Base-by-base conservation (phyloP, 2,888 invertebrate genomes). In the Nomada fucata region DNA sequence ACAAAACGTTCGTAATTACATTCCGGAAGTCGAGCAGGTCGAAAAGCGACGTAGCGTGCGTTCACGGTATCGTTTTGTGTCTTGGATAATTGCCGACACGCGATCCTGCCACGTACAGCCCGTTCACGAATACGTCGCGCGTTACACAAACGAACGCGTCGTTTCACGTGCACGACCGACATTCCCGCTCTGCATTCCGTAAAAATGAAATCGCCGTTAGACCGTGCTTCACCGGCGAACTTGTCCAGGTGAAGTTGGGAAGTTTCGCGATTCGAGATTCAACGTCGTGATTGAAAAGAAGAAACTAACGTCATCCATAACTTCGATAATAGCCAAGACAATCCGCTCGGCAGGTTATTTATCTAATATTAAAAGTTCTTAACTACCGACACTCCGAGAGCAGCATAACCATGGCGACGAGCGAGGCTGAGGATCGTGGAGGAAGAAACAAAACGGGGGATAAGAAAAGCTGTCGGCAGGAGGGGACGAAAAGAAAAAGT, bases 361-460 rank as follows among this genome's bases (percentile, higher is more conserved):
- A 87, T 85, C 84, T 85, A 81, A 90, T 88, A 88, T 88, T 85
- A 87, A 88, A 88, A 88, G 84, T 88, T 88, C 82, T 81, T 86
- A 86, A 86, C 82, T 85, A 85, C 79, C 83, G 75, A 53, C 82
- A 23, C 72, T 61, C 64, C 59, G 69, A 63, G 50, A 59, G 81
- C 77, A 60, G 74, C 73, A 29, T 60, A 65, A 69, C 68, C 70
- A 44, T 59, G 61, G 11, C 60, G 81, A 60, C 23, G 64, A 52
- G 36, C 29, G 59, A 55, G 0, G 52, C n/a, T 72, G 69, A 71
- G 47, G 36, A 52, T n/a, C 20, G 7, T 2, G 26, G 47, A 23
- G 44, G 68, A 57, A 59, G 42, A 57, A 69, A 59, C 23, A 42
- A 52, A 47, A 26, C 47, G 65, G 61, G 57, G 42, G 7, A 23